phyloP scores from a whole-genome alignment of 2,888 invertebrate genomes.

The Herminia tarsipennalis region DNA sequence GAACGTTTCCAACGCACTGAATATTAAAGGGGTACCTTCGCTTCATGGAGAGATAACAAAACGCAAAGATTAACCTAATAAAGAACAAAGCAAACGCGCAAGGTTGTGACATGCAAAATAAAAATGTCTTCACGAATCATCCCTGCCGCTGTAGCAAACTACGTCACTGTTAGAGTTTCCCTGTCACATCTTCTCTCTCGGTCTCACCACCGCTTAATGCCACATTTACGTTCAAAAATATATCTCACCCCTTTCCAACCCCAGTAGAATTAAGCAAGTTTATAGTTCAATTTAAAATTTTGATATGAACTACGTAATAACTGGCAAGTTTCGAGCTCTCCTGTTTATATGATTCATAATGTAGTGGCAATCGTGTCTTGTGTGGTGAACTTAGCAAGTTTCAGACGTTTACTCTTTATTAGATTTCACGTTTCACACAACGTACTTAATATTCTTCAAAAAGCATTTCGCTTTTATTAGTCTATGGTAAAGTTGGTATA shows the following conservation, averaged over 20 bases:
- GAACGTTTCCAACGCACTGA: slow-evolving; percentile 23
- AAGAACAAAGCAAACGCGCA: slow-evolving; percentile 15
- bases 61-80: slow-evolving; percentile 19
- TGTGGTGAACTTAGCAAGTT: slow-evolving; percentile 23
- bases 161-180: slow-evolving; percentile 29
- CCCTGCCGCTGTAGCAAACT: slow-evolving; percentile 27
- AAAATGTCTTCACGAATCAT: slow-evolving; percentile 39
- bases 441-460: slow-evolving; percentile 10
- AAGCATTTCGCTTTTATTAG: slow-evolving; percentile 25
- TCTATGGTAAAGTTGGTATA: not conserved
- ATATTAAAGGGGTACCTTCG: slow-evolving; percentile 10
- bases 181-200: slow-evolving; percentile 29
- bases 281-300: slow-evolving; percentile 48
- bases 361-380: slow-evolving; percentile 38
- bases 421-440: slow-evolving; percentile 17
- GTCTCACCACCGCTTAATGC: slow-evolving; percentile 34
- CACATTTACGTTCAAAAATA: slow-evolving; percentile 42
- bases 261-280: slow-evolving; percentile 43
- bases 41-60: slow-evolving; percentile 15
- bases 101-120: slow-evolving; percentile 31
- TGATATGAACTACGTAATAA: slow-evolving; percentile 43
- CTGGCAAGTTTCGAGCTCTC: slow-evolving; percentile 30
- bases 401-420: slow-evolving; percentile 23
- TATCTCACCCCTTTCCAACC: slow-evolving; percentile 40
- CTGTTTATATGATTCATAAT: slow-evolving; percentile 44